These are phyloP conservation scores for Mesocricetus auratus DNA, from an alignment of 2,113 vertebrate genomes.

Conservation along the genomic window DNA sequence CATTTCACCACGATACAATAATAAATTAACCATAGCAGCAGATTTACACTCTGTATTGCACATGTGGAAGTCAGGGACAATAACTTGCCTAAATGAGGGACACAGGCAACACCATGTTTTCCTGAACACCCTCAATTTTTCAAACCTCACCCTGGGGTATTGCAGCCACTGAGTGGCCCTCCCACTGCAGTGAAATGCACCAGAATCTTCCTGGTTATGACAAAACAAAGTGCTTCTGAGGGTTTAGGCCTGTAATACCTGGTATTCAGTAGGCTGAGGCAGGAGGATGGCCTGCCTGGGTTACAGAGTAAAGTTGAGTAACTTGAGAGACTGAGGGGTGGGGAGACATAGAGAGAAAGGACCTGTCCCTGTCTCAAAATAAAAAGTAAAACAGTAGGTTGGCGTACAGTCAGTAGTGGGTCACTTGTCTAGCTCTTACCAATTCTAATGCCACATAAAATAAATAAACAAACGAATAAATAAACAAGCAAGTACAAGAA, in stretches of 20 bases:
- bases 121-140: background rate
- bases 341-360: background rate
- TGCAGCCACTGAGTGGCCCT: fast-evolving
- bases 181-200: background rate
- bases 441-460: background rate
- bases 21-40: background rate
- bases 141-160: background rate
- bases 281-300: background rate
- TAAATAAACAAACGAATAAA: background rate
- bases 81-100: background rate
- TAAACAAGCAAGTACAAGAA: background rate
- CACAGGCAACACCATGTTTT: background rate
- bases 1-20: background rate
- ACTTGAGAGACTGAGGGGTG: background rate
- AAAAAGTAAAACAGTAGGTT: background rate
- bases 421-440: background rate
- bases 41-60: background rate
- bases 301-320: background rate
- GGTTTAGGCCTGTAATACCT: background rate
- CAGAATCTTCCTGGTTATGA: background rate
- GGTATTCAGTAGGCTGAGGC: background rate
- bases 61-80: fast-evolving
- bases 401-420: background rate
- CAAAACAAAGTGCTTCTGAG: background rate
- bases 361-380: background rate